These are phyloP conservation scores for Heptranchias perlo DNA, from an alignment of 2,113 vertebrate species.

Conservation along the genomic window DNA sequence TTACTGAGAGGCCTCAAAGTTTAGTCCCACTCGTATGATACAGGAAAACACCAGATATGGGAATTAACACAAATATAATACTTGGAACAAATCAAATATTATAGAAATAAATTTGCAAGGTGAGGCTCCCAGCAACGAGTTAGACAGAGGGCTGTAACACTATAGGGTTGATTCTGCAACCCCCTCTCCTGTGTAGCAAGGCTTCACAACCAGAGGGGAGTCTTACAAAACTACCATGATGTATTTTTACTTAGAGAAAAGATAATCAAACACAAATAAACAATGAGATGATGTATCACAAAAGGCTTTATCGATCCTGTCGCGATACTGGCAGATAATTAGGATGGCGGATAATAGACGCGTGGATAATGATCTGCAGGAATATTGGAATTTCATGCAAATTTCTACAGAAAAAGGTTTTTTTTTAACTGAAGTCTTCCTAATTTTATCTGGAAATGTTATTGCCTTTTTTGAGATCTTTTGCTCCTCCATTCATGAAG, in stretches of 20 bases:
- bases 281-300: background rate
- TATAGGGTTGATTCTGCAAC: background rate
- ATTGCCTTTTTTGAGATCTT: too few species aligned
- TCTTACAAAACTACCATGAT: background rate
- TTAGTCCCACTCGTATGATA: too few species aligned
- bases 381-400: background rate
- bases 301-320: background rate
- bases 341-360: background rate
- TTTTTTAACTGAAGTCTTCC: background rate
- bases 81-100: background rate
- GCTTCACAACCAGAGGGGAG: background rate
- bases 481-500: too few species aligned
- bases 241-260: background rate
- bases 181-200: background rate
- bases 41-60: too few species aligned
- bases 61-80: background rate
- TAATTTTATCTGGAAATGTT: background rate
- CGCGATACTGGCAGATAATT: background rate
- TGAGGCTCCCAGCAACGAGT: background rate
- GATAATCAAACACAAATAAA: constrained; percentile 3
- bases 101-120: background rate
- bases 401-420: background rate
- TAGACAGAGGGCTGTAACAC: background rate
- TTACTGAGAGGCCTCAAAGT: too few species aligned
- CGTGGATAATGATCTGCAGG: background rate